Evolutionary conservation across 1,140 invertebrate species (phyloP).

Genomic region (Goniozus legneri): DNA sequence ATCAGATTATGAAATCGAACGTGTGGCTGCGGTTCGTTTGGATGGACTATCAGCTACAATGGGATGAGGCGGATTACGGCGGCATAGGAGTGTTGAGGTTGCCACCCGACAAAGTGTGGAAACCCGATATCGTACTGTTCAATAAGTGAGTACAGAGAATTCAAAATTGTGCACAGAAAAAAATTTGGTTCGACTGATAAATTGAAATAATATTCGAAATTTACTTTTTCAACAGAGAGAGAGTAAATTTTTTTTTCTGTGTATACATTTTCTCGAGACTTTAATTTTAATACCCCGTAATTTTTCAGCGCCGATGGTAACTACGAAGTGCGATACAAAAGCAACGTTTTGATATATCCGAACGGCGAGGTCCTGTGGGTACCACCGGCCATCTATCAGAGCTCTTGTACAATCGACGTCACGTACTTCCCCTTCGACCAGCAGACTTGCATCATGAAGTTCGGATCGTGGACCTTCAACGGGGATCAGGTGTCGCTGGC

Average conservation of each 20-base stretch:
- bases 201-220: too few species aligned
- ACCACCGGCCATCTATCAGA: conserved; percentile 98
- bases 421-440: conserved; percentile 99
- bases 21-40: conserved; percentile 96
- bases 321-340: conserved; percentile 95
- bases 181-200: background rate
- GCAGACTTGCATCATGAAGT: conserved; percentile 99
- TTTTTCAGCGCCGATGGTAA: conserved; percentile 88
- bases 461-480: conserved; percentile 99
- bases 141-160: conserved; percentile 85
- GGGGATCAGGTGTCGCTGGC: conserved; percentile 94
- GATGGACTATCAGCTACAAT: conserved; percentile 96
- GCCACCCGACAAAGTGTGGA: conserved; percentile 98
- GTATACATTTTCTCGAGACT: background rate
- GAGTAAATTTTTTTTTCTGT: background rate
- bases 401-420: conserved; percentile 98
- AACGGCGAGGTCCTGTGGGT: conserved; percentile 94
- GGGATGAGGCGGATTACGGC: conserved; percentile 97
- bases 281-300: background rate
- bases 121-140: conserved; percentile 98
- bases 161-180: background rate
- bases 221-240: background rate
- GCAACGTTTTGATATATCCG: conserved; percentile 93
- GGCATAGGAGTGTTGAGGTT: conserved; percentile 93
- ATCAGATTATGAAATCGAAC: conserved; percentile 99